Evolutionary conservation across 2,113 vertebrate species (phyloP).

Genomic region (Rhegmatorhina hoffmannsi): DNA sequence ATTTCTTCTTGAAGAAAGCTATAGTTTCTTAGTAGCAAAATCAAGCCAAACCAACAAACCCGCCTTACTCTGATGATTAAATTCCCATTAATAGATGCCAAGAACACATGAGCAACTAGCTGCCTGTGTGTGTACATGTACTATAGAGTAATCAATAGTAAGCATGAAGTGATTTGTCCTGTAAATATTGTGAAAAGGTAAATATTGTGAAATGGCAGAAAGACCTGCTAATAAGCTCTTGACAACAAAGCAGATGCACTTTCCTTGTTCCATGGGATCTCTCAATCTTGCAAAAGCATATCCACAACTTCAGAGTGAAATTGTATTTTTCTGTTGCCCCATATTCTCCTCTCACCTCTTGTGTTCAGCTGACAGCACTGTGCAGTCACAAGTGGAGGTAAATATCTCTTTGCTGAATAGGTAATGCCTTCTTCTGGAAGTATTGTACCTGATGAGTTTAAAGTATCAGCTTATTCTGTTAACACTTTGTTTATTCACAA

Average conservation of each 20-base stretch:
- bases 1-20: neutral
- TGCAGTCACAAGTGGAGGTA: neutral
- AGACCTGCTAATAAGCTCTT: neutral
- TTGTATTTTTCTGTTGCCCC: neutral
- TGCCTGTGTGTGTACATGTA: rapidly evolving
- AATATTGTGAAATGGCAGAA: neutral
- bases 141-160: neutral
- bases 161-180: neutral
- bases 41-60: neutral
- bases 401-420: neutral
- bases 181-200: neutral
- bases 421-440: neutral
- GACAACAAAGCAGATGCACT: neutral
- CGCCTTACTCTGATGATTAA: neutral
- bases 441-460: neutral
- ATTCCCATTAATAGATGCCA: neutral
- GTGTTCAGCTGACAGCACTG: neutral
- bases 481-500: neutral
- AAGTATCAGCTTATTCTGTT: neutral
- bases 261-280: rapidly evolving
- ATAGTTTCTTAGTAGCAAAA: neutral
- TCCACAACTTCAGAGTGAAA: neutral
- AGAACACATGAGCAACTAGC: neutral
- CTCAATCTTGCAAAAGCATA: neutral
- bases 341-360: neutral